Evolutionary conservation across 1,140 invertebrate genomes (phyloP), one percentile per base, ranked within the genome.

Genomic region (Hypothenemus hampei): DNA sequence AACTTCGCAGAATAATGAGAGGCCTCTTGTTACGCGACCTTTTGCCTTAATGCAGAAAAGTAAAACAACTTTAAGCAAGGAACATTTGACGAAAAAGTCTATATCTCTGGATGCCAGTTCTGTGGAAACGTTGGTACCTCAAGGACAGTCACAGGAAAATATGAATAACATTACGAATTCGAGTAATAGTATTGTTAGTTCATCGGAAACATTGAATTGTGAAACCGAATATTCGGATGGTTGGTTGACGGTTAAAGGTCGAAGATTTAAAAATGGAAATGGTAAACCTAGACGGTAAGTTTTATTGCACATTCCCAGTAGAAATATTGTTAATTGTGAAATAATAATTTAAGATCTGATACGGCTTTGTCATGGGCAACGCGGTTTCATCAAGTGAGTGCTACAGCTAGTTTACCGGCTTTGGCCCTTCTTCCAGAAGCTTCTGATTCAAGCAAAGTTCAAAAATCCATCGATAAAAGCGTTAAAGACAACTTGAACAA

Each of bases 161-260:
- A 75, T 60, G 53, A 57, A 58, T 69, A 74, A 57, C 69, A 75
- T 58, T 24, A 63, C 63, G 4, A 67, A 71, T 58, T 64, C 65
- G 5, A 69, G 77, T 74, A 48, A 80, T 69, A 68, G 84, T 73
- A 44, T 76, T 76, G 70, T 82, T 63, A 69, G 81, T 77, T 69
- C 76, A 71, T 61, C 76, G 11, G 77, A 78, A 69, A 76, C 77
- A 23, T 64, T 79, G 20, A 70, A 65, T 41, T 75, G 75, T 41
- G 75, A 77, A 20, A 64, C 67, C 53, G 62, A 76, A 69, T 71
- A 77, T 66, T 76, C 80, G 46, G 81, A 83, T 62, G 81, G 81
- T 10, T 84, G 82, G 81, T 67, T 82, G 13, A 83, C 81, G 1
- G 81, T 84, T 1, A 83, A 82, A 68, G 80, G 77, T 54, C 71